These are phyloP conservation scores for Symphodus melops DNA, from an alignment of 2,113 vertebrate genomes.

Conservation along the genomic window DNA sequence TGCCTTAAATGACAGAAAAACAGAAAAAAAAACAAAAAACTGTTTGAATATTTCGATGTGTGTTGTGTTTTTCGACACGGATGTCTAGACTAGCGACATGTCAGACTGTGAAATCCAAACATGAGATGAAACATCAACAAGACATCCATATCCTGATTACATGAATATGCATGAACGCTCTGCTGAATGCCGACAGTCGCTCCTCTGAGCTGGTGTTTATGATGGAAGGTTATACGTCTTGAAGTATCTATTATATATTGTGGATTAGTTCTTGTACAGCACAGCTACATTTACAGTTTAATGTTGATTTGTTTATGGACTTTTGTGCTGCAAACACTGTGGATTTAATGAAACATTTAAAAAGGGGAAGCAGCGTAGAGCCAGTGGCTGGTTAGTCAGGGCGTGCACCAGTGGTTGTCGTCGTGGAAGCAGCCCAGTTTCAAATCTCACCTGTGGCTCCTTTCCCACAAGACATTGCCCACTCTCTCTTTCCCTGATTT, in stretches of 20 bases:
- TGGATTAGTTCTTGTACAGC: not conserved
- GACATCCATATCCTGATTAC: not conserved
- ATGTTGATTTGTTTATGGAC: not conserved
- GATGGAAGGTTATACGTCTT: not conserved
- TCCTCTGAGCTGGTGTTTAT: not conserved
- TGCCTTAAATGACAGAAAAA: not conserved
- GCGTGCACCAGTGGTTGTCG: too few relatives aligned
- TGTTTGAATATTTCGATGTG: not conserved
- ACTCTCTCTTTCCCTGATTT: too few relatives aligned
- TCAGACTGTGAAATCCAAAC: slow-evolving; percentile 16
- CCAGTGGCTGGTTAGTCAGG: too few relatives aligned
- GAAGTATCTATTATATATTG: not conserved
- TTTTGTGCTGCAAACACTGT: not conserved
- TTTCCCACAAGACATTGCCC: too few relatives aligned
- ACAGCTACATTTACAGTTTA: not conserved
- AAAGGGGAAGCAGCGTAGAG: not conserved
- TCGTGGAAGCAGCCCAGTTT: too few relatives aligned
- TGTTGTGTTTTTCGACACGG: not conserved
- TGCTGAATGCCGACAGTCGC: not conserved
- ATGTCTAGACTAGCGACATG: not conserved
- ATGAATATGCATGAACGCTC: slow-evolving; percentile 9
- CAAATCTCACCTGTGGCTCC: too few relatives aligned
- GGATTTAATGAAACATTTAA: not conserved
- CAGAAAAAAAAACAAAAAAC: not conserved
- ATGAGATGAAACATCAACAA: slow-evolving; percentile 1